Conservation (phyloP, 2,797 vertebrate species). For the Melanotaenia nigrans region DNA sequence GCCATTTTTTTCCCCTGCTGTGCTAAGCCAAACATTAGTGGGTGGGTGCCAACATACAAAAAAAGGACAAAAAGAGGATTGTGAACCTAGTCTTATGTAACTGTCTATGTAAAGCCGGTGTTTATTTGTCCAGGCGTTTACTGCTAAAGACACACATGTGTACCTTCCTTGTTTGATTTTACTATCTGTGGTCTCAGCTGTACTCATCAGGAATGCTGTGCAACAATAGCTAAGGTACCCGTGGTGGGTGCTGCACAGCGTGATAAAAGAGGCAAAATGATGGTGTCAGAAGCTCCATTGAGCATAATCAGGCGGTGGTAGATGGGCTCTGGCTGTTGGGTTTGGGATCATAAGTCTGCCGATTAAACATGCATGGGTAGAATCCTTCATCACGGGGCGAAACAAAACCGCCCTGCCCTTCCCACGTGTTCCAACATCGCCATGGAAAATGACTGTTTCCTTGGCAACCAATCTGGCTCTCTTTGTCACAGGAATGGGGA, state of each 20-base stretch:
- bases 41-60: conserved; percentile 66
- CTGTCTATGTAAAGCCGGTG: conserved; percentile 41
- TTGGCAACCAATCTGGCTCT: conserved; percentile 78
- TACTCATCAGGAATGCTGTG: conserved; percentile 54
- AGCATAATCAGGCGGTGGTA: conserved; percentile 74
- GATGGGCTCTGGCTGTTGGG: conserved; percentile 65
- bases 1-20: conserved; percentile 67
- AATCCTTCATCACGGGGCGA: conserved; percentile 76
- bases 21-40: conserved; percentile 76
- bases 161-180: conserved; percentile 63
- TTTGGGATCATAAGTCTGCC: conserved; percentile 73
- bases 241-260: conserved; percentile 61
- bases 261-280: conserved; percentile 72
- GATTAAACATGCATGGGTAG: conserved; percentile 80
- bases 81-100: conserved; percentile 46
- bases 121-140: conserved; percentile 67
- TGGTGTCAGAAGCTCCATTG: conserved; percentile 74
- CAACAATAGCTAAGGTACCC: conserved; percentile 71
- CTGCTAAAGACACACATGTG: conserved; percentile 39
- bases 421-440: conserved; percentile 74
- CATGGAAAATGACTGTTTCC: conserved; percentile 78
- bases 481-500: conserved; percentile 76
- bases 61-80: conserved; percentile 65
- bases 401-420: conserved; percentile 78
- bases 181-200: conserved; percentile 77